A percentile compares a stretch with the other conserved stretches of the same genome.
These are phyloP conservation scores for Etia nguti DNA, from an alignment of 2,113 vertebrate species.

Conservation along the genomic window DNA sequence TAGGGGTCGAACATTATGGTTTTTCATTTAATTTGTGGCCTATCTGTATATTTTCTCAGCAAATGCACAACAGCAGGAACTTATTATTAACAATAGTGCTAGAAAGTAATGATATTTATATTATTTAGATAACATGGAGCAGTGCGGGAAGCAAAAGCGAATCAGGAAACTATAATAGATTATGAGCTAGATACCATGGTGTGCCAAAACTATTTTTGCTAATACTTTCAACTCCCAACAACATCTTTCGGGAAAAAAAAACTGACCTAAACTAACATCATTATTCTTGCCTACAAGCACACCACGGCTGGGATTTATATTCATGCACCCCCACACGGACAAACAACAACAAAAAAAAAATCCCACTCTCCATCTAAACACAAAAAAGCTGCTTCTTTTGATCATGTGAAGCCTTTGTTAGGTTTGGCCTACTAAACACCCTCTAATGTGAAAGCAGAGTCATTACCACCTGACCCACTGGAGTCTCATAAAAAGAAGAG, in stretches of 20 bases:
- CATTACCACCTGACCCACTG: conserved; percentile 58
- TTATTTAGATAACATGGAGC: neutral
- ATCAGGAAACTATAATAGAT: neutral
- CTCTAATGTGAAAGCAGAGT: conserved; percentile 47
- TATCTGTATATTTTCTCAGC: neutral
- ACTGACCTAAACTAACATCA: neutral
- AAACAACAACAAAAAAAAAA: neutral
- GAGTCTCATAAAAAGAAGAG: conserved; percentile 35
- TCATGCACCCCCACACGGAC: neutral
- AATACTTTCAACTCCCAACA: neutral
- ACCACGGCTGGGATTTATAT: neutral
- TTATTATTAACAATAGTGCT: neutral
- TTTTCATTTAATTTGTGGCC: neutral
- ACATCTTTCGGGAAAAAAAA: neutral
- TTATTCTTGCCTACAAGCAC: neutral
- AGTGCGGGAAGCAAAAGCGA: neutral
- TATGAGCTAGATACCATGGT: neutral
- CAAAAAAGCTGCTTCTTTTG: conserved; percentile 33
- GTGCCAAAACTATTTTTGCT: neutral
- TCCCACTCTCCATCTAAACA: neutral
- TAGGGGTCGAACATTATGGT: neutral
- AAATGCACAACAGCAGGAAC: neutral
- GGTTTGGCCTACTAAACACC: conserved; percentile 31
- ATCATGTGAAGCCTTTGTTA: conserved; percentile 47
- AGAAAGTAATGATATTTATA: neutral